Base-by-base conservation (phyloP, 2,888 invertebrate species). In the Pogonocherus hispidulus region DNA sequence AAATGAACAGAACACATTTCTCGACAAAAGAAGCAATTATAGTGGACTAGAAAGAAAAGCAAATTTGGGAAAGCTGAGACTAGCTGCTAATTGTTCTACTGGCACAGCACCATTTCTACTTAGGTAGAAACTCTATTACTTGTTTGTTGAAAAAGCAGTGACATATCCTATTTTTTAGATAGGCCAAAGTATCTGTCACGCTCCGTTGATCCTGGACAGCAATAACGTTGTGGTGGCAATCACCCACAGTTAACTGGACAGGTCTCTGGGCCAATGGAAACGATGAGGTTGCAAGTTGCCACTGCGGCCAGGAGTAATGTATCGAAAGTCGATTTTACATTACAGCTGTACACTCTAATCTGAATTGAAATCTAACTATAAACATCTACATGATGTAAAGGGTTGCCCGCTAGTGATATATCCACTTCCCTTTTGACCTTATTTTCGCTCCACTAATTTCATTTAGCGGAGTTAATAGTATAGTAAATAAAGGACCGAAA, bases 391-490 rank as follows among this genome's bases (percentile, higher is more conserved):
- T 62, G 62, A 49, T 62, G 19, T 51, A 62, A 62, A 62, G 35
- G 62, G 49, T 51, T 37, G 41, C 23, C 27, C 19, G 51, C 19
- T 4, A 37, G 23, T 51, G 49, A 49, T 62, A 62, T 51, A 62
- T 51, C 37, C 51, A 14, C 35, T 51, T 51, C 62, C 62, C 37
- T 37, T 23, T 37, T 49, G 51, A 22, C 62, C 37, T 62, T 51
- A 62, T 62, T 62, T 62, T 62, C 62, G 62, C 62, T 51, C 23
- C 62, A 51, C 62, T 62, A 62, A 62, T 62, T 62, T 62, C 51
- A 51, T 35, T 62, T 32, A 18, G 37, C 16, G 19, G 35, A 51
- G 51, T 55, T 55, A 55, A 55, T 41, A 41, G 41, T 16, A 41
- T 14, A 41, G 41, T n/a, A 41, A 41, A 41, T 41, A 41, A 16